Conservation (phyloP, 2,888 invertebrate species). For the Ochropleura leucogaster region DNA sequence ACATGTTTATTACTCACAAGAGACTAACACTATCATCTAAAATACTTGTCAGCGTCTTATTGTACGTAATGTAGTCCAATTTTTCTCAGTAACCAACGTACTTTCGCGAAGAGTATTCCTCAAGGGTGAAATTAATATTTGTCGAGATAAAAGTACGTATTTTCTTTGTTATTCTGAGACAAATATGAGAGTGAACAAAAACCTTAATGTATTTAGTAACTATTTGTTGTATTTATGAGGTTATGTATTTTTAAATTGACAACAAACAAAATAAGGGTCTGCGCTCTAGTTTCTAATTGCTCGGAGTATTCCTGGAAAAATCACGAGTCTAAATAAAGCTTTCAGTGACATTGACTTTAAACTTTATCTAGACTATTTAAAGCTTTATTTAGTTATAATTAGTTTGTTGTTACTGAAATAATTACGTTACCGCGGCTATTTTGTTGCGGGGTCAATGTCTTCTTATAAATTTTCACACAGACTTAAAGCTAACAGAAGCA, state of each 20-base stretch:
- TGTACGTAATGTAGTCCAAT: slow-evolving; percentile 51
- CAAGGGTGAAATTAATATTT: slow-evolving; percentile 61
- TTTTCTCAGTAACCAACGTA: slow-evolving; percentile 50
- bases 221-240: slow-evolving; percentile 22
- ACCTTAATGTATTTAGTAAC: slow-evolving; percentile 24
- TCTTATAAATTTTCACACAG: too few relatives aligned
- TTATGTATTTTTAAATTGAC: slow-evolving; percentile 1
- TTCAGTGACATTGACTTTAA: too few relatives aligned
- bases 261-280: background rate
- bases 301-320: background rate
- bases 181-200: slow-evolving; percentile 50
- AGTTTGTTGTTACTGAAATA: background rate
- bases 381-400: background rate
- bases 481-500: too few relatives aligned
- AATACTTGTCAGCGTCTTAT: slow-evolving; percentile 60
- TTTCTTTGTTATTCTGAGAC: slow-evolving; percentile 41
- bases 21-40: slow-evolving; percentile 55
- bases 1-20: slow-evolving; percentile 56
- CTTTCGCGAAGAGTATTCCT: slow-evolving; percentile 36
- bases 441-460: background rate
- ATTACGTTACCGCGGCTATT: background rate
- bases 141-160: slow-evolving; percentile 39
- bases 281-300: background rate
- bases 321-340: too few relatives aligned
- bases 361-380: too few relatives aligned